Evolutionary conservation across 1,140 invertebrate genomes (phyloP).

Genomic region (Hyles euphorbiae): DNA sequence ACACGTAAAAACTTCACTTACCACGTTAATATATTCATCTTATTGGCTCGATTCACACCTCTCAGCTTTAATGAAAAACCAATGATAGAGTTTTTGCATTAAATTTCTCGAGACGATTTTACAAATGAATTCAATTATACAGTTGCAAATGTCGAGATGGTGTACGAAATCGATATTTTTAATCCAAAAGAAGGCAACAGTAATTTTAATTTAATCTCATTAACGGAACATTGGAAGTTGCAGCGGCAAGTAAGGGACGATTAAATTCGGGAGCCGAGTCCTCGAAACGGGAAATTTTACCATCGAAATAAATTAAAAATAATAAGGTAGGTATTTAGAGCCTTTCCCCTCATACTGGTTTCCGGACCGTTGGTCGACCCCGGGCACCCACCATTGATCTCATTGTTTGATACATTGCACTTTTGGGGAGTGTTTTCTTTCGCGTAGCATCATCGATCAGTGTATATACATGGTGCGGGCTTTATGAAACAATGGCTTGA

Average conservation of each 20-base stretch:
- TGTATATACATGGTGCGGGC: slow-evolving; percentile 33
- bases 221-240: not conserved
- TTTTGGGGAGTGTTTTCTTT: slow-evolving; percentile 45
- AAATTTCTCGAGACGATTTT: too few species aligned
- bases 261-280: slow-evolving; percentile 19
- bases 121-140: slow-evolving; percentile 4
- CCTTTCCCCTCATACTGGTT: slow-evolving; percentile 53
- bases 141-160: slow-evolving; percentile 1
- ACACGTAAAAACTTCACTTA: too few species aligned
- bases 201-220: slow-evolving; percentile 9
- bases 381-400: slow-evolving; percentile 32
- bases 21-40: too few species aligned
- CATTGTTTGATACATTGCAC: slow-evolving; percentile 52
- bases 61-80: not conserved
- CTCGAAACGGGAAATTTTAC: slow-evolving; percentile 30
- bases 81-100: not conserved
- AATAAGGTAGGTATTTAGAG: slow-evolving; percentile 25
- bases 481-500: too few species aligned
- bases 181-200: too few species aligned
- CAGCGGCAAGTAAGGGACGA: slow-evolving; percentile 6
- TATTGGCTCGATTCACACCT: too few species aligned
- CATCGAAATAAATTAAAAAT: slow-evolving; percentile 29
- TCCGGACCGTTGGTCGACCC: slow-evolving; percentile 60
- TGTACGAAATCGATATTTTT: too few species aligned
- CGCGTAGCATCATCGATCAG: slow-evolving; percentile 35